phyloP scores from a whole-genome alignment of 2,113 vertebrate species.

The Oriolus oriolus region DNA sequence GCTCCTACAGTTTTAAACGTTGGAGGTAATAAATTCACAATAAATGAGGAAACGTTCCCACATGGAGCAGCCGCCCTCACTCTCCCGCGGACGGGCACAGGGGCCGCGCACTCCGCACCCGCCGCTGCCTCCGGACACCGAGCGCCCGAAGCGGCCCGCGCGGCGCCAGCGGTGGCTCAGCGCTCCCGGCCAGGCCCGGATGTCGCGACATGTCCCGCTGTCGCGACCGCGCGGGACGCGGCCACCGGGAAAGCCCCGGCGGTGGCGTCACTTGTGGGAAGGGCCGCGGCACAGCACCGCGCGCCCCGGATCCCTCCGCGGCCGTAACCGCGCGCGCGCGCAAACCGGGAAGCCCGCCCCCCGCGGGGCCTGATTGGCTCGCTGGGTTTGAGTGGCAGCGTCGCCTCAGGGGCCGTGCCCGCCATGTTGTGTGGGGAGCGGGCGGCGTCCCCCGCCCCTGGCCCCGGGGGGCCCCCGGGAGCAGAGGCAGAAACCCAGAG shows the following conservation, averaged over 20 bases:
- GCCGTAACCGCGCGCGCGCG: accelerated
- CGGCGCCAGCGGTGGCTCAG: background rate
- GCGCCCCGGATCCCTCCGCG: background rate
- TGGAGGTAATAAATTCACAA: accelerated
- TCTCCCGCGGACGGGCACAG: background rate
- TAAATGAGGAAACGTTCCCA: accelerated
- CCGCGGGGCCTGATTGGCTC: background rate
- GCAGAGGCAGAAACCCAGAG: accelerated
- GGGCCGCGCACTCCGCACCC: too few relatives aligned
- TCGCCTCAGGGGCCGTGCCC: background rate
- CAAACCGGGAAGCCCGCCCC: accelerated
- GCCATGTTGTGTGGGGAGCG: background rate
- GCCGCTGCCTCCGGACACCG: accelerated
- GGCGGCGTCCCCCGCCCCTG: accelerated
- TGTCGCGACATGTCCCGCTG: background rate
- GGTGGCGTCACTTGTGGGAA: background rate
- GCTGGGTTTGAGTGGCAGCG: background rate
- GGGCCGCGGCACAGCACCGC: accelerated
- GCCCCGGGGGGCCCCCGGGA: accelerated
- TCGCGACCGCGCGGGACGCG: too few relatives aligned
- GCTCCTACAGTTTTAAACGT: accelerated
- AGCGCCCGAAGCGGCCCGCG: too few relatives aligned
- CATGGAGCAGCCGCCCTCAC: accelerated
- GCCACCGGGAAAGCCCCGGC: accelerated
- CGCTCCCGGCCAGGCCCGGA: background rate